A percentile compares a stretch with the other conserved stretches of the same genome.
phyloP scores from a whole-genome alignment of 2,797 vertebrate genomes.

The Syngnathus acus region DNA sequence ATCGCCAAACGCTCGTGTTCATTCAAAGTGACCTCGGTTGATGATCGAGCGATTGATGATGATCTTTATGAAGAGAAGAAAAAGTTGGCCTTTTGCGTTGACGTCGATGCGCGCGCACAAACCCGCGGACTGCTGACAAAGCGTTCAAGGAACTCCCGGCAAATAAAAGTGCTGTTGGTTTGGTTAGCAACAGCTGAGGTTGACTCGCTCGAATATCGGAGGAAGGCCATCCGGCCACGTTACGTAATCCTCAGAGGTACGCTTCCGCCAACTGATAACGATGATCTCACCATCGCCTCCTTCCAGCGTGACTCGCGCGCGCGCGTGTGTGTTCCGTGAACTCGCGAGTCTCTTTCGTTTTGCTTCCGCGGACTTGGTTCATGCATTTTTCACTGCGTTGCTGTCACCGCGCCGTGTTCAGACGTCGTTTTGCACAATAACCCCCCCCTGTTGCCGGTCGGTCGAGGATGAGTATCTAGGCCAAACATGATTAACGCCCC shows the following conservation, averaged over 20 bases:
- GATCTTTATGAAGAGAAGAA: not conserved
- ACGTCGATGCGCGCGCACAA: not conserved
- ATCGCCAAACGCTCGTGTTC: not conserved
- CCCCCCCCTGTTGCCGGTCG: not conserved
- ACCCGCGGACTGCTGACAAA: not conserved
- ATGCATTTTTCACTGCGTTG: constrained; percentile 56
- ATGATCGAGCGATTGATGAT: not conserved
- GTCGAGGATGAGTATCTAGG: constrained; percentile 61
- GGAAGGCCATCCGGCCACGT: not conserved
- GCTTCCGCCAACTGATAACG: not conserved
- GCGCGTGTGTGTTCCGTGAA: constrained; percentile 27
- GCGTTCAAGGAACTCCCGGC: not conserved
- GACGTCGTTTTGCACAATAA: constrained; percentile 45
- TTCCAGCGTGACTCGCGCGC: no score
- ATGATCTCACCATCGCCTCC: not conserved
- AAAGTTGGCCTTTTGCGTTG: not conserved
- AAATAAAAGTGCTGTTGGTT: not conserved
- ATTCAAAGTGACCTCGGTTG: no score
- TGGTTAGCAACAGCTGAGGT: not conserved
- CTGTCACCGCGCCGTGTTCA: constrained; percentile 45
- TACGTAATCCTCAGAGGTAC: not conserved
- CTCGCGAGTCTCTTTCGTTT: constrained; percentile 57
- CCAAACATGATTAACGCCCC: constrained; percentile 57
- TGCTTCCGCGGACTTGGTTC: constrained; percentile 53
- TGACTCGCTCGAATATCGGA: not conserved